phyloP scores from a whole-genome alignment of 1,140 invertebrate genomes.

The Globodera rostochiensis region DNA sequence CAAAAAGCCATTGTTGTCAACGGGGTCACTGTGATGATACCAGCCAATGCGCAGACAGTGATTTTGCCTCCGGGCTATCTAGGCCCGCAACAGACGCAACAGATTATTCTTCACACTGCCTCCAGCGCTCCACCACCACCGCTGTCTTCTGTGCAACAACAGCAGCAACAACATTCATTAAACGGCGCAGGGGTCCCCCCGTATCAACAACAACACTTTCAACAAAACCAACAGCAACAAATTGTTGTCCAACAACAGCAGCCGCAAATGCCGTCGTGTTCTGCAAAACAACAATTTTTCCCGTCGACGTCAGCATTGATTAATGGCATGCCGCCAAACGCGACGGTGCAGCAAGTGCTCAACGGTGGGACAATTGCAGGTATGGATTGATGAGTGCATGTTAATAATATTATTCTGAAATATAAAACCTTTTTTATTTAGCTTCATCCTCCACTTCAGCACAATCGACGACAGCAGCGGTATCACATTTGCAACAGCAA shows the following conservation, averaged over 20 bases:
- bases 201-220: not conserved
- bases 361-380: not conserved
- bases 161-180: not conserved
- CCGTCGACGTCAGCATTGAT: not conserved
- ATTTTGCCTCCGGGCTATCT: conserved; percentile 25
- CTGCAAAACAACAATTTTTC: not conserved
- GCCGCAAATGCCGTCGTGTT: not conserved
- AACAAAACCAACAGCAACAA: not conserved
- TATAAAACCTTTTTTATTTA: no score
- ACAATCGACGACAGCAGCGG: not conserved
- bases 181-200: no score
- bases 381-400: no score
- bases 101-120: conserved; percentile 16
- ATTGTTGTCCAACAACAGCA: not conserved
- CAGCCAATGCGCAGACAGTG: conserved; percentile 27
- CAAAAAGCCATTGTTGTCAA: conserved; percentile 28
- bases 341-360: not conserved
- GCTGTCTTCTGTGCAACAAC: not conserved
- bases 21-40: conserved; percentile 27
- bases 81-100: conserved; percentile 26
- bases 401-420: no score
- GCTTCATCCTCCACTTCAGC: not conserved
- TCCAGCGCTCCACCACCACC: not conserved
- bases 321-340: not conserved
- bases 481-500: not conserved